Percentiles rank a stretch among this genome's conserved stretches.
These are phyloP conservation scores for Oenanthe oenanthe DNA, from an alignment of 2,113 vertebrate genomes.

Conservation along the genomic window DNA sequence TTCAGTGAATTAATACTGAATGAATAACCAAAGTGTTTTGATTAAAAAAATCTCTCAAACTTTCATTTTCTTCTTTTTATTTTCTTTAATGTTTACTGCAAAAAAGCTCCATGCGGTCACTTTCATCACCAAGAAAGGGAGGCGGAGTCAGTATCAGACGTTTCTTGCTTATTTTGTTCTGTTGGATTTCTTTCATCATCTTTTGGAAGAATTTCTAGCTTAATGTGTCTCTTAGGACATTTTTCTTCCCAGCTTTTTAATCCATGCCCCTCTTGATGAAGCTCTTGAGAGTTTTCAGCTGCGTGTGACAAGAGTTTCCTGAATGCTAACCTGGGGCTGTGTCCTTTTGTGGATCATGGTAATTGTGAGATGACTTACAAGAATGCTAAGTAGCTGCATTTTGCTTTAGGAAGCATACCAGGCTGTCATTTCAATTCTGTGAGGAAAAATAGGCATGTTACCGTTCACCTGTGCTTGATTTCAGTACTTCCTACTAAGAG, in stretches of 20 bases:
- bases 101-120: not conserved
- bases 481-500: not conserved
- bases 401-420: slow-evolving; percentile 7
- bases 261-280: not conserved
- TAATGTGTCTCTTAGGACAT: not conserved
- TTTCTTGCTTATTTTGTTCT: not conserved
- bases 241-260: not conserved
- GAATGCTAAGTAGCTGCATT: not conserved
- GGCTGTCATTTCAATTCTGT: not conserved
- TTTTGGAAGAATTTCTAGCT: not conserved
- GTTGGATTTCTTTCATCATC: not conserved
- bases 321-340: not conserved
- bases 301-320: not conserved
- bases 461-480: not conserved
- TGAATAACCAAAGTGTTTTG: not conserved
- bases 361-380: not conserved
- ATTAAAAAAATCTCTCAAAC: not conserved
- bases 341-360: not conserved
- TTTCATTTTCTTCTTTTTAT: not conserved
- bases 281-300: not conserved
- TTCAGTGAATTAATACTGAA: not conserved
- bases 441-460: not conserved
- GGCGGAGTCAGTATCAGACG: fast-evolving
- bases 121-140: not conserved
- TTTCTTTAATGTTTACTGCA: not conserved